Evolutionary conservation across 2,113 vertebrate genomes (phyloP).

Genomic region (Coreoperca whiteheadi): DNA sequence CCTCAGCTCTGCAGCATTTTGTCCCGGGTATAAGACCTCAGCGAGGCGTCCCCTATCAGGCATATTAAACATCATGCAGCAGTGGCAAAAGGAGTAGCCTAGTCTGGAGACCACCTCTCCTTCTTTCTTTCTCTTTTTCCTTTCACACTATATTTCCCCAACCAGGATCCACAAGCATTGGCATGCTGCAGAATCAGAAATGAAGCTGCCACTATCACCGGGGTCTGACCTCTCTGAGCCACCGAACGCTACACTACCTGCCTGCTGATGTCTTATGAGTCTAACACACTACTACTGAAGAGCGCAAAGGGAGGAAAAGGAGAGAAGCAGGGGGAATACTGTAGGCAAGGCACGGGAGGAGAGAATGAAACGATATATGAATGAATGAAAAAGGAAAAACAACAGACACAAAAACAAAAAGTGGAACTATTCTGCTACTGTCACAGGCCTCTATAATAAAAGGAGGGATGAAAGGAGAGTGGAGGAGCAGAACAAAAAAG

Average conservation of each 20-base stretch:
- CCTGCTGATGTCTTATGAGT: constrained; percentile 71
- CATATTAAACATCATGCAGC: constrained; percentile 66
- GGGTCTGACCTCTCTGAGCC: constrained; percentile 76
- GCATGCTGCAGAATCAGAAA: constrained; percentile 73
- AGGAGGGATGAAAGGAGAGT: constrained; percentile 32
- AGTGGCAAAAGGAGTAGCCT: constrained; percentile 26
- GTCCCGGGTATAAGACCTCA: constrained; percentile 44
- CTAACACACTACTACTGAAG: constrained; percentile 35
- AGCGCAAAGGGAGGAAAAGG: constrained; percentile 24
- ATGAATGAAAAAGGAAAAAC: background rate
- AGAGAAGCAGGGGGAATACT: constrained; percentile 10
- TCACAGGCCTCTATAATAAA: constrained; percentile 15
- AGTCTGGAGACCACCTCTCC: constrained; percentile 17
- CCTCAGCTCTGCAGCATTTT: constrained; percentile 64
- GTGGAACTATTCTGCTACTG: background rate
- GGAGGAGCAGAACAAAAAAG: constrained; percentile 43
- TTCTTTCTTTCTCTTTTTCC: background rate
- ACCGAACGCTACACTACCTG: constrained; percentile 60
- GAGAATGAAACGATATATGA: constrained; percentile 16
- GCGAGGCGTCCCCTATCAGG: constrained; percentile 43
- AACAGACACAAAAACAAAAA: background rate
- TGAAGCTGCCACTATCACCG: constrained; percentile 71
- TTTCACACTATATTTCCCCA: constrained; percentile 27
- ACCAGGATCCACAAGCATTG: constrained; percentile 33
- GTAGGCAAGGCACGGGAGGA: background rate